phyloP scores from a whole-genome alignment of 2,888 invertebrate species.

The Chrysodeixis includens region DNA sequence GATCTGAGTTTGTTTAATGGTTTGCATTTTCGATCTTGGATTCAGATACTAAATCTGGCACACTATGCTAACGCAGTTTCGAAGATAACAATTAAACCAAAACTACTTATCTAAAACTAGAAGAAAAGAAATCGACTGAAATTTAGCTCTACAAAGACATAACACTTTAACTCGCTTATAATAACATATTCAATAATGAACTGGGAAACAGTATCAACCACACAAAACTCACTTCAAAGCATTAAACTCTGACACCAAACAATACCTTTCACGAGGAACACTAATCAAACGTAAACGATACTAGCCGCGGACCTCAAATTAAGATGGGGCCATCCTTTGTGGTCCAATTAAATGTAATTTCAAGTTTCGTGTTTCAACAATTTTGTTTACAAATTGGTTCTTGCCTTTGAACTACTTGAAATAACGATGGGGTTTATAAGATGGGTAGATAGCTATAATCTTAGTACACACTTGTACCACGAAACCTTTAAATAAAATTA shows the following conservation, averaged over 20 bases:
- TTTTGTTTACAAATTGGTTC: conserved; percentile 44
- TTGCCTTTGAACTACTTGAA: not conserved
- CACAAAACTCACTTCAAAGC: not conserved
- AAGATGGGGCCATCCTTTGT: conserved; percentile 34
- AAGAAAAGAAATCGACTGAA: no score
- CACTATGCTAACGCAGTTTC: no score
- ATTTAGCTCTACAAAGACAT: no score
- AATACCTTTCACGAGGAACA: conserved; percentile 17
- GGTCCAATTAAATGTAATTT: conserved; percentile 58
- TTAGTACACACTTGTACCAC: not conserved
- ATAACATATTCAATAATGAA: no score
- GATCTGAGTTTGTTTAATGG: no score
- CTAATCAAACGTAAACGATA: conserved; percentile 53
- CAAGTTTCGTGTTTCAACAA: conserved; percentile 48
- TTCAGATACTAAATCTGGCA: no score
- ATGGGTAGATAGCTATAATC: not conserved
- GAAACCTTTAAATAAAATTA: no score
- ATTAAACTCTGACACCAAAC: not conserved
- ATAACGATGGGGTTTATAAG: conserved; percentile 4
- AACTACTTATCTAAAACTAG: no score
- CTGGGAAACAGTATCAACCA: not conserved
- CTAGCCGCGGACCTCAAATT: conserved; percentile 29
- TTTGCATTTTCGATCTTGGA: no score
- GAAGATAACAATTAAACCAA: no score
- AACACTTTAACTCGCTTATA: no score